Evolutionary conservation across 1,140 invertebrate genomes (phyloP), one percentile per base, ranked within the genome.

Genomic region (Phenacoccus solenopsis): DNA sequence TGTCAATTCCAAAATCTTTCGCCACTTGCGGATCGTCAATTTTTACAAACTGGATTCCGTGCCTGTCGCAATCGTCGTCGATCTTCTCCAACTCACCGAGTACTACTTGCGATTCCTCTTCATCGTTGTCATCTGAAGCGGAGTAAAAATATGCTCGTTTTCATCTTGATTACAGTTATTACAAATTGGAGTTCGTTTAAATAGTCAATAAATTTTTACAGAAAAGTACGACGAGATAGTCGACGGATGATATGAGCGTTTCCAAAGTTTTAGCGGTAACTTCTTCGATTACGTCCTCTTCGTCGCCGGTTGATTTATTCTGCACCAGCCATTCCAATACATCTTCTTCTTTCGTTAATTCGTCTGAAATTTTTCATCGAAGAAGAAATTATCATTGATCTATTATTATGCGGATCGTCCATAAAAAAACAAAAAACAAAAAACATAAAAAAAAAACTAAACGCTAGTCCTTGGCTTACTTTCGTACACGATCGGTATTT

Each of bases 401-500:
- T n/a, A n/a, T n/a, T n/a, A n/a, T n/a, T n/a, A n/a, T n/a, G n/a
- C n/a, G n/a, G n/a, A n/a, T n/a, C n/a, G n/a, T n/a, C n/a, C n/a
- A n/a, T n/a, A n/a, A n/a, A n/a, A n/a, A n/a, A n/a, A n/a, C n/a
- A n/a, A 38, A 38, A 64, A 22, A 20, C 61, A 64, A 9, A 68
- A 68, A 21, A 68, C 25, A 49, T 30, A 16, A 49, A 49, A 49
- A 49, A 49, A 49, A 49, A 49, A 49, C n/a, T n/a, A n/a, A n/a
- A n/a, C n/a, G n/a, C n/a, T n/a, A 13, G 38, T 49, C 3, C 20
- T 3, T 76, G 74, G 81, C 82, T 82, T 83, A 94, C 92, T 87
- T 85, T 94, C 91, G 79, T 94, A 96, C 76, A 96, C 90, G 76
- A 96, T 92, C 73, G 94, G 94, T 78, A 94, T 95, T 82, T 94